Percentiles rank a stretch among this genome's conserved stretches.
phyloP scores from a whole-genome alignment of 2,113 vertebrate genomes.

The Ailuropoda melanoleuca region DNA sequence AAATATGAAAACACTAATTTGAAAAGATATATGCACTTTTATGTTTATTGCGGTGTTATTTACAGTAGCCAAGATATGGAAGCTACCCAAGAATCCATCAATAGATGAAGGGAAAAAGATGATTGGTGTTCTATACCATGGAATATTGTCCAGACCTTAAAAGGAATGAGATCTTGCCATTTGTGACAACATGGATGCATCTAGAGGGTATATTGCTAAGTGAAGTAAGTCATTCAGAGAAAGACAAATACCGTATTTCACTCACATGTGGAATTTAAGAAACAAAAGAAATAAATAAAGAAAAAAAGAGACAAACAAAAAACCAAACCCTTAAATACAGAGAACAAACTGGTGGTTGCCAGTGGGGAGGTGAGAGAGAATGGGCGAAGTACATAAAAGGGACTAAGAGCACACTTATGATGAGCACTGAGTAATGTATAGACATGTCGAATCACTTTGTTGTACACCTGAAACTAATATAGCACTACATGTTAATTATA shows the following conservation, averaged over 20 bases:
- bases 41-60: neutral
- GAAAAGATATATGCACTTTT: neutral
- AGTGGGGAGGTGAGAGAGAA: neutral
- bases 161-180: neutral
- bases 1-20: neutral
- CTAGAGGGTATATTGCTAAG: neutral
- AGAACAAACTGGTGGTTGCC: neutral
- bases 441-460: neutral
- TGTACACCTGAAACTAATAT: neutral
- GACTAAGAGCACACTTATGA: neutral
- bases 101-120: neutral
- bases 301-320: neutral
- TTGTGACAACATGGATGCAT: neutral
- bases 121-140: neutral
- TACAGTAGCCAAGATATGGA: neutral
- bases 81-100: neutral
- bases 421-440: neutral
- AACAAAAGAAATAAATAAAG: neutral
- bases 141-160: neutral
- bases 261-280: neutral
- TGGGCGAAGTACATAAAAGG: neutral
- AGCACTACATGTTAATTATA: neutral
- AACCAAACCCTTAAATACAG: neutral
- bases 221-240: neutral
- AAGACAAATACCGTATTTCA: neutral